phyloP scores from a whole-genome alignment of 2,113 vertebrate species.

The Burhinus oedicnemus region DNA sequence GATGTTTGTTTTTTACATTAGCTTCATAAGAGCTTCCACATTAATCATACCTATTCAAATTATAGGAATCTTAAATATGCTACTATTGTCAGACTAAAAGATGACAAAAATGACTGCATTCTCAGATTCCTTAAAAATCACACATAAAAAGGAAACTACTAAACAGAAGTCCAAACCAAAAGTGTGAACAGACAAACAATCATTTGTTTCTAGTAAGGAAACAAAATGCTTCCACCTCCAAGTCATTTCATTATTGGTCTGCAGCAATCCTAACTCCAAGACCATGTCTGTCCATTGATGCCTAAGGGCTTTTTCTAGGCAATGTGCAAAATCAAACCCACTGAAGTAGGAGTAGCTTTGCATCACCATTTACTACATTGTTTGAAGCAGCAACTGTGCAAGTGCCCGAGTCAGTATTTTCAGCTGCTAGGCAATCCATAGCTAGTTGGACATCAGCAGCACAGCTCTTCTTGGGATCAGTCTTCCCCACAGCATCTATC shows the following conservation, averaged over 20 bases:
- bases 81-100: not conserved
- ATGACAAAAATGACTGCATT: not conserved
- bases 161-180: not conserved
- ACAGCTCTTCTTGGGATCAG: no score
- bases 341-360: not conserved
- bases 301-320: not conserved
- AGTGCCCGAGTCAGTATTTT: not conserved
- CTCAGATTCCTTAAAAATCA: not conserved
- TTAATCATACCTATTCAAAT: not conserved
- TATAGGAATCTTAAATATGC: not conserved
- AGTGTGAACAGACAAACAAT: not conserved
- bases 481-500: not conserved
- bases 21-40: not conserved
- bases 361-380: not conserved
- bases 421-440: not conserved
- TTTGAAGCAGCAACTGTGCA: not conserved
- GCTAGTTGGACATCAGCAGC: not conserved
- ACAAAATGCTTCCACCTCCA: not conserved
- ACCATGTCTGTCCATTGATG: not conserved
- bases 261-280: not conserved
- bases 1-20: not conserved
- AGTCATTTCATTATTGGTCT: not conserved
- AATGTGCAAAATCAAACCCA: not conserved
- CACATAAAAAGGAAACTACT: not conserved
- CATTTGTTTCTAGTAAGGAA: not conserved